These are phyloP conservation scores for Artemisiospiza belli DNA, from an alignment of 2,113 vertebrate species.

Conservation along the genomic window DNA sequence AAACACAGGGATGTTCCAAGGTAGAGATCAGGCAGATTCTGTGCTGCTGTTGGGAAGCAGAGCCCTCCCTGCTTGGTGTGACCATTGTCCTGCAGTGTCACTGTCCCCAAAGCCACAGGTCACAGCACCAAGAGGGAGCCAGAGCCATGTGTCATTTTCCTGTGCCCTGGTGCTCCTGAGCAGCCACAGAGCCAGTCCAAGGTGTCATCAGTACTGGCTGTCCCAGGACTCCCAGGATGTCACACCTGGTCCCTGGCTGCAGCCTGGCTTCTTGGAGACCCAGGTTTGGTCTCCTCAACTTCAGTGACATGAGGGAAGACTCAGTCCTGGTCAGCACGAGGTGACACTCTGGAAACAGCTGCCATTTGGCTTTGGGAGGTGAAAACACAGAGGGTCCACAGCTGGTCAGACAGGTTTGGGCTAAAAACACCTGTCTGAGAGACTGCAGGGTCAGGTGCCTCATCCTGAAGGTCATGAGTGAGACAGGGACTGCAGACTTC, in stretches of 20 bases:
- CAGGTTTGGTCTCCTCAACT: background rate
- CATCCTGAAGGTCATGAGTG: background rate
- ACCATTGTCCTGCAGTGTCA: background rate
- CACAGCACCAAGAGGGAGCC: background rate
- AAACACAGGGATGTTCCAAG: background rate
- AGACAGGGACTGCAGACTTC: background rate
- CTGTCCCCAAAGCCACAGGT: fast-evolving
- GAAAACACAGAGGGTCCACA: background rate
- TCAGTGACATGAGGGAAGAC: background rate
- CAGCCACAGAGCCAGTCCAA: background rate
- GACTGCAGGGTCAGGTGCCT: background rate
- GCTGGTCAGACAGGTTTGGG: background rate
- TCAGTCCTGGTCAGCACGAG: background rate
- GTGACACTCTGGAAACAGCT: background rate
- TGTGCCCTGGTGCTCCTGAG: background rate
- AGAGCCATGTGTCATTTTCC: background rate
- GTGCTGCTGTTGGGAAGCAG: background rate
- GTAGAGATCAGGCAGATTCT: background rate
- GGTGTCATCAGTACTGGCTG: background rate
- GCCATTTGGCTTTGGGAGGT: background rate
- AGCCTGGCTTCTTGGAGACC: background rate
- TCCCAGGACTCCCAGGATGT: background rate
- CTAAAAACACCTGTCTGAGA: background rate
- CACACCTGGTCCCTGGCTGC: background rate
- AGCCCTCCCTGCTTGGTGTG: background rate